These are phyloP conservation scores for Botia kubotai DNA, from an alignment of 2,797 vertebrate species.

Conservation along the genomic window DNA sequence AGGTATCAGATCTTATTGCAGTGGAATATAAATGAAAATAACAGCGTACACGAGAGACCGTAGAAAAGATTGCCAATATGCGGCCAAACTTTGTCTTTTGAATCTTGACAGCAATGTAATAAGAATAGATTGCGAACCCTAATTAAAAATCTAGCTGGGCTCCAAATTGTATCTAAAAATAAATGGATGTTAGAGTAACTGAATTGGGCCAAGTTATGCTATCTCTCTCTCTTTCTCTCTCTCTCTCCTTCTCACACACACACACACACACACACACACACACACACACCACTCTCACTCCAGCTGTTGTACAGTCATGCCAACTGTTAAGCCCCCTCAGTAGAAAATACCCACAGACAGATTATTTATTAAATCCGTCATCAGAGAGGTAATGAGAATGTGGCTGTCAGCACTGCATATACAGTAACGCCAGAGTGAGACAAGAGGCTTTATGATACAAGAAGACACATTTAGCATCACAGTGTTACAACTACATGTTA, in stretches of 20 bases:
- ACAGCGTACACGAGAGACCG: background rate
- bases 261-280: background rate
- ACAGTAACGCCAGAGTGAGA: conserved; percentile 56
- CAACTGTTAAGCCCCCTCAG: conserved; percentile 51
- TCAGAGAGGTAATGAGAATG: conserved; percentile 67
- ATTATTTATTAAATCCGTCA: conserved; percentile 68
- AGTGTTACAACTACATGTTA: conserved; percentile 17
- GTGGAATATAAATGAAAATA: background rate
- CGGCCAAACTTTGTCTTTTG: conserved; percentile 3
- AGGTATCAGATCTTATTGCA: background rate
- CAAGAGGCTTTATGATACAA: conserved; percentile 46
- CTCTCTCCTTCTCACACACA: no score
- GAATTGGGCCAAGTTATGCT: conserved; percentile 14
- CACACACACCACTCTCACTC: background rate
- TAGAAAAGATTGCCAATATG: conserved; percentile 3
- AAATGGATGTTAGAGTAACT: conserved; percentile 1
- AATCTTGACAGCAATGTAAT: conserved; percentile 17
- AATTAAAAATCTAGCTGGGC: conserved; percentile 37
- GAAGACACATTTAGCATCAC: conserved; percentile 56
- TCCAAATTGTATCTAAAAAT: conserved; percentile 31
- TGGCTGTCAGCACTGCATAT: conserved; percentile 43
- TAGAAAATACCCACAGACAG: conserved; percentile 50
- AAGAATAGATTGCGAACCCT: conserved; percentile 15
- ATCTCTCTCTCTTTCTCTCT: background rate
- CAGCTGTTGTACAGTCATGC: conserved; percentile 14